Conservation (phyloP, 1,140 invertebrate genomes). For the Hesperophylax magnus region DNA sequence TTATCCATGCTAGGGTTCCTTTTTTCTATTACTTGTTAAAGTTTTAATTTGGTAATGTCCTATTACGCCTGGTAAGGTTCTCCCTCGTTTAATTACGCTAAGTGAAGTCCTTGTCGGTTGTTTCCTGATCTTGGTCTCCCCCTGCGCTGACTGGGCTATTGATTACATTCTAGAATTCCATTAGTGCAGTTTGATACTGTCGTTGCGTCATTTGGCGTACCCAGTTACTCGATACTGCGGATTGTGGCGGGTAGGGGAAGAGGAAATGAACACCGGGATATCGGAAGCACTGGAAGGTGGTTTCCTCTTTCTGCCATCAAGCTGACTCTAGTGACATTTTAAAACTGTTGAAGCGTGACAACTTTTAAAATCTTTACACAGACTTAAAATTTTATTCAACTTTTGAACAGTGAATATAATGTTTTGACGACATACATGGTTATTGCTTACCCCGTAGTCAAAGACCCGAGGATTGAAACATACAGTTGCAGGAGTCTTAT, state of each 20-base stretch:
- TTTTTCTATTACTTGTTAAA: not conserved
- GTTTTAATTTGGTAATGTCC: conserved; percentile 35
- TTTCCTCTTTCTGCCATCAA: conserved; percentile 6
- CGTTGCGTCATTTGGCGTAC: conserved; percentile 31
- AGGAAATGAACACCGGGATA: conserved; percentile 29
- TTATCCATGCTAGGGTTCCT: not conserved
- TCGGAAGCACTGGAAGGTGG: conserved; percentile 29
- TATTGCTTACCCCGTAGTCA: too few relatives aligned
- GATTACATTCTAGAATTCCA: conserved; percentile 41
- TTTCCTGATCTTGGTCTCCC: conserved; percentile 1
- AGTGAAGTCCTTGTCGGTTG: conserved; percentile 13
- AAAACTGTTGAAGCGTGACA: not conserved
- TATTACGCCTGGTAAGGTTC: conserved; percentile 11
- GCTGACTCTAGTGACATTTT: not conserved
- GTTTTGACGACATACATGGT: too few relatives aligned
- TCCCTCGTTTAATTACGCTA: conserved; percentile 33
- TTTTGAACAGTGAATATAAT: too few relatives aligned
- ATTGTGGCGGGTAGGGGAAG: not conserved
- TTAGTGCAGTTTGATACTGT: conserved; percentile 17
- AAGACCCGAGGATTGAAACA: too few relatives aligned
- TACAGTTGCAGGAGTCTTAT: too few relatives aligned
- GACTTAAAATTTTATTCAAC: too few relatives aligned
- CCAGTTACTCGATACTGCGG: conserved; percentile 10
- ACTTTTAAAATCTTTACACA: too few relatives aligned
- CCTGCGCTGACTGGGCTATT: not conserved